Conservation (phyloP, 2,888 invertebrate species). For the Drosophila colorata region DNA sequence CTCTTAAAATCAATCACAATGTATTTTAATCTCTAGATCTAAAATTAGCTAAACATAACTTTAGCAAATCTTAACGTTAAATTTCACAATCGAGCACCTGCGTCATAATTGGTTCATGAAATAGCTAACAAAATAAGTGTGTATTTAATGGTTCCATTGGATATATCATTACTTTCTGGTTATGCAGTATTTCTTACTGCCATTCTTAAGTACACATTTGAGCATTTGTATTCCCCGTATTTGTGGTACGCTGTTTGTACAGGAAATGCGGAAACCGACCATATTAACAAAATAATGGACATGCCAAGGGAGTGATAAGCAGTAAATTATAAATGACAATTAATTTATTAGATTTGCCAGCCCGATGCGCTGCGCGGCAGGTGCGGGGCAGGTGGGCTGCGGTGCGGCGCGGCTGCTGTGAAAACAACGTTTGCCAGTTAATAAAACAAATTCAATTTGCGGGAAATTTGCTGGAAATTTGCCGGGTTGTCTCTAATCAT, state of each 20-base stretch:
- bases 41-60: neutral
- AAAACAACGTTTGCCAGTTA: constrained; percentile 37
- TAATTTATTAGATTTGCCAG: constrained; percentile 38
- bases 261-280: neutral
- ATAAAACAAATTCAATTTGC: constrained; percentile 60
- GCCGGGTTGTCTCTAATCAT: constrained; percentile 44
- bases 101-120: too few species aligned
- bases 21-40: too few species aligned
- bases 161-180: neutral
- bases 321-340: constrained; percentile 46
- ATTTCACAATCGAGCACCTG: too few species aligned
- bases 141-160: neutral
- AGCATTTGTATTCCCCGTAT: neutral
- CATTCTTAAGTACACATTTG: neutral
- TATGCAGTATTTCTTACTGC: neutral
- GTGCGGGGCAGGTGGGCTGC: neutral
- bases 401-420: constrained; percentile 7
- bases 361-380: constrained; percentile 1
- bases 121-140: too few species aligned
- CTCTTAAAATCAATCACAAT: too few species aligned
- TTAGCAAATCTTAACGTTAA: too few species aligned
- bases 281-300: constrained; percentile 26
- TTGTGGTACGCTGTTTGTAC: neutral
- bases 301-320: constrained; percentile 7
- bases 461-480: constrained; percentile 45